Conservation (phyloP, 2,113 vertebrate genomes). For the Neodon shergylaensis region DNA sequence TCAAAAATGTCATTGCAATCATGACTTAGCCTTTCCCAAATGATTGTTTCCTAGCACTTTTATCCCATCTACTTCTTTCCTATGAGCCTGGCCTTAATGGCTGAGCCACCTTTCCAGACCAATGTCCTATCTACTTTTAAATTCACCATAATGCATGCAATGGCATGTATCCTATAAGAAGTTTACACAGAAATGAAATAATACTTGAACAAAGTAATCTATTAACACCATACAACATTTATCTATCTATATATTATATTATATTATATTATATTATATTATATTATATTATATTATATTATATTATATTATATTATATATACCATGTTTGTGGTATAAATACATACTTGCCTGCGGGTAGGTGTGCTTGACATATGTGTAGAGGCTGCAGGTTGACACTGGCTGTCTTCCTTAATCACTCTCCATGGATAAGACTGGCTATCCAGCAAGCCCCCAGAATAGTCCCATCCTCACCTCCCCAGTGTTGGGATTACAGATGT, state of each 20-base stretch:
- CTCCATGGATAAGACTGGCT: neutral
- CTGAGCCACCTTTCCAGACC: neutral
- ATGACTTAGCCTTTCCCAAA: constrained; percentile 5
- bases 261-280: too few species aligned
- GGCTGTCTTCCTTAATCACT: neutral
- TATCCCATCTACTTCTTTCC: neutral
- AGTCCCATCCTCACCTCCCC: neutral
- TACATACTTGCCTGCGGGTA: neutral
- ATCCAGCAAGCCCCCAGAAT: too few species aligned
- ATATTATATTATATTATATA: too few species aligned
- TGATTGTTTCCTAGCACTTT: neutral
- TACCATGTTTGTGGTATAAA: too few species aligned
- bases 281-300: too few species aligned
- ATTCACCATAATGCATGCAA: neutral
- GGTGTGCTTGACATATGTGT: neutral
- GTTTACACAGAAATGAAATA: neutral
- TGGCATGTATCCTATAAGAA: neutral
- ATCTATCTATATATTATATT: too few species aligned
- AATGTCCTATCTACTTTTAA: neutral
- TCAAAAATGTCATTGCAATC: neutral
- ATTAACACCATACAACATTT: neutral
- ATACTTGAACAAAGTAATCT: neutral
- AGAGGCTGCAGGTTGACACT: neutral
- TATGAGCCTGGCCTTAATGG: neutral
- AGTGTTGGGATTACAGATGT: neutral